phyloP scores from a whole-genome alignment of 2,113 vertebrate species.

The Chroicocephalus ridibundus region DNA sequence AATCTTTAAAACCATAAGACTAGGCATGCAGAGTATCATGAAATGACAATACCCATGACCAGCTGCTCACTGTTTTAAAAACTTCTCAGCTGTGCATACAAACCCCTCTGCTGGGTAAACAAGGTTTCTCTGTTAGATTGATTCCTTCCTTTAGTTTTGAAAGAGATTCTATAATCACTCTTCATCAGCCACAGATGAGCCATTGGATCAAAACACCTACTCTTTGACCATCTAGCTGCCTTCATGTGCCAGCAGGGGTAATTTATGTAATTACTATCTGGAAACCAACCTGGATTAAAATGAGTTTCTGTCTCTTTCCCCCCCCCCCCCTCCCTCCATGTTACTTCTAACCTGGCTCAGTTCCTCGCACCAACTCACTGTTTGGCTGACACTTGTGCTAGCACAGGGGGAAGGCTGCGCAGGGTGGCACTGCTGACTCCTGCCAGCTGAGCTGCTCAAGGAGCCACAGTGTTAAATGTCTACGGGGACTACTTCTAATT shows the following conservation, averaged over 20 bases:
- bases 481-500: constrained; percentile 32
- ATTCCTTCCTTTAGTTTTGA: neutral
- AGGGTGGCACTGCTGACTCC: neutral
- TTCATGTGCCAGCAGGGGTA: neutral
- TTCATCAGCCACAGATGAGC: neutral
- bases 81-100: neutral
- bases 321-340: accelerated
- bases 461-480: constrained; percentile 31
- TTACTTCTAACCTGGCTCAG: neutral
- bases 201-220: neutral
- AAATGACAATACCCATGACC: neutral
- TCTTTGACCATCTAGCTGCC: neutral
- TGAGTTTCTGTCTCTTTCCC: neutral
- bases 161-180: neutral
- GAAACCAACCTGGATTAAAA: neutral
- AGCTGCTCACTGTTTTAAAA: neutral
- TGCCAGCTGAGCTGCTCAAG: constrained; percentile 14
- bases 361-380: neutral
- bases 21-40: neutral
- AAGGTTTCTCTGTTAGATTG: neutral
- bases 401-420: neutral
- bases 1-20: neutral
- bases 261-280: neutral
- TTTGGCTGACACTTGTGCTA: neutral
- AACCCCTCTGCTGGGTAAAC: neutral